Percentiles rank a stretch among this genome's conserved stretches.
Evolutionary conservation across 2,797 vertebrate genomes (phyloP).

Genomic region (Pagetopsis macropterus): DNA sequence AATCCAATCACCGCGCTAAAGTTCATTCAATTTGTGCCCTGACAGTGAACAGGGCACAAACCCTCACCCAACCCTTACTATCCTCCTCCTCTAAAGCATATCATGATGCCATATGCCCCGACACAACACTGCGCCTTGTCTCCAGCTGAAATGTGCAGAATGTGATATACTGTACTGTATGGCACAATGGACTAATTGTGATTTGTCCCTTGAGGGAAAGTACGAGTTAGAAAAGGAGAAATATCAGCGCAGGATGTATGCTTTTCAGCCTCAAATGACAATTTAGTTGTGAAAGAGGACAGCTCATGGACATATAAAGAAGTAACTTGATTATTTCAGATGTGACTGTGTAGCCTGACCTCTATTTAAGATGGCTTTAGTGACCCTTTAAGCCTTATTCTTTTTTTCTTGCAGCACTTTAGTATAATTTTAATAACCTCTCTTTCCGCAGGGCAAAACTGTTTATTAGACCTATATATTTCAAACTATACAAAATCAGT

Average conservation of each 20-base stretch:
- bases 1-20: slow-evolving; percentile 60
- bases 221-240: slow-evolving; percentile 53
- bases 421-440: slow-evolving; percentile 58
- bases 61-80: slow-evolving; percentile 8
- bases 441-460: slow-evolving; percentile 53
- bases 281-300: slow-evolving; percentile 38
- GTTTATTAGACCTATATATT: slow-evolving; percentile 50
- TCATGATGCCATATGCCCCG: slow-evolving; percentile 62
- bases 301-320: slow-evolving; percentile 47
- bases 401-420: slow-evolving; percentile 50
- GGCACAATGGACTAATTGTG: slow-evolving; percentile 77
- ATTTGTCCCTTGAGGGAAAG: slow-evolving; percentile 67
- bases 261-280: slow-evolving; percentile 43
- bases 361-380: slow-evolving; percentile 39
- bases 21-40: slow-evolving; percentile 61
- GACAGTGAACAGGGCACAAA: slow-evolving; percentile 33
- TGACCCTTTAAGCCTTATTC: slow-evolving; percentile 30
- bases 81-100: slow-evolving; percentile 51
- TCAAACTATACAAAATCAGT: slow-evolving; percentile 57
- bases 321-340: slow-evolving; percentile 47
- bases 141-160: slow-evolving; percentile 71
- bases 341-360: slow-evolving; percentile 36
- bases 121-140: slow-evolving; percentile 63
- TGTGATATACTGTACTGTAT: slow-evolving; percentile 68
- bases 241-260: slow-evolving; percentile 59